Evolutionary conservation across 2,888 invertebrate species (phyloP).

Genomic region (Xestia c-nigrum): DNA sequence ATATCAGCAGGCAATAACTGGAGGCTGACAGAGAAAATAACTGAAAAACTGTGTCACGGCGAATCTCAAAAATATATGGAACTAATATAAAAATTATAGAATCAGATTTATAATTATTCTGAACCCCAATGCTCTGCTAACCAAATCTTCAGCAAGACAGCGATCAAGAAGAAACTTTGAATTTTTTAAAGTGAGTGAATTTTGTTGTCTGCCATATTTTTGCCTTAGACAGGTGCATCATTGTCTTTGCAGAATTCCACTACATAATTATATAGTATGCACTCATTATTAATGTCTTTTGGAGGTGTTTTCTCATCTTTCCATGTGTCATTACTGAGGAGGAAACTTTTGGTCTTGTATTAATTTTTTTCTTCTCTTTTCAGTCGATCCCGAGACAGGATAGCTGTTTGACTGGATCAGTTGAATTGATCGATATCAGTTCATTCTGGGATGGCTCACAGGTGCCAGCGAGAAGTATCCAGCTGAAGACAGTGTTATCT

Average conservation of each 20-base stretch:
- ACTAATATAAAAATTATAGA: constrained; percentile 35
- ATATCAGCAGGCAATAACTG: no score
- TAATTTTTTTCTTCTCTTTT: not conserved
- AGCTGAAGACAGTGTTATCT: no score
- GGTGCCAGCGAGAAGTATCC: not conserved
- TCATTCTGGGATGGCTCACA: not conserved
- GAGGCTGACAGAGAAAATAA: constrained; percentile 10
- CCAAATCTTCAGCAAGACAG: not conserved
- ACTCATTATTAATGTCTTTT: not conserved
- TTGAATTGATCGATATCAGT: not conserved
- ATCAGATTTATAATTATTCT: constrained; percentile 30
- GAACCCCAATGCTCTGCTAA: constrained; percentile 19
- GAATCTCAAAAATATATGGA: constrained; percentile 7
- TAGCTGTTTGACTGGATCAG: constrained; percentile 27
- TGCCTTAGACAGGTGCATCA: no score
- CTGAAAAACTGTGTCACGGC: constrained; percentile 5
- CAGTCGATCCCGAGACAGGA: constrained; percentile 41
- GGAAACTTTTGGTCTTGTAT: not conserved
- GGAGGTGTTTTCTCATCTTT: not conserved
- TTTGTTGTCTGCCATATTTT: not conserved
- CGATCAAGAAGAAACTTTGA: not conserved
- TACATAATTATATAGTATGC: no score
- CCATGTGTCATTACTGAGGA: not conserved
- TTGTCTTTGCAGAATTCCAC: not conserved
- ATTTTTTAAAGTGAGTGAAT: constrained; percentile 36